Conservation (phyloP, 1,140 invertebrate genomes). For the Bombus haemorrhoidalis region DNA sequence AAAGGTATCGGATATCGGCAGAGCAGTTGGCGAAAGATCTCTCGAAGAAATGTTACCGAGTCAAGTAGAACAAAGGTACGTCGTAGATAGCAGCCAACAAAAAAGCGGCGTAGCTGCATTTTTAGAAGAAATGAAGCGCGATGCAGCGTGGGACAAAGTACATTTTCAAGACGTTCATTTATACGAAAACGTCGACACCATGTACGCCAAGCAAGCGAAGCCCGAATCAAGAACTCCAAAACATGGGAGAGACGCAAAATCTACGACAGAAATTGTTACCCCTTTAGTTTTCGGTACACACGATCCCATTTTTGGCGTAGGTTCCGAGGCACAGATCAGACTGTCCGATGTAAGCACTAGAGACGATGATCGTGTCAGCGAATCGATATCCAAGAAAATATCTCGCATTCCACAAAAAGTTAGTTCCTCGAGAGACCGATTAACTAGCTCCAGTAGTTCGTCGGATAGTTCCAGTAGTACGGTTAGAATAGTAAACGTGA, state of each 20-base stretch:
- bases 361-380: conserved; percentile 26
- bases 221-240: not conserved
- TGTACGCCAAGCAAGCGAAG: not conserved
- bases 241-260: not conserved
- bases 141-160: not conserved
- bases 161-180: not conserved
- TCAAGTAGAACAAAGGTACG: not conserved
- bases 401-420: conserved; percentile 78
- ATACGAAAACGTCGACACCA: not conserved
- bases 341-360: not conserved
- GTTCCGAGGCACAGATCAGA: conserved; percentile 1
- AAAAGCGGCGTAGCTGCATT: not conserved
- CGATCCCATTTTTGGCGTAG: not conserved
- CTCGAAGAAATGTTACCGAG: not conserved
- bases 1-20: conserved; percentile 26
- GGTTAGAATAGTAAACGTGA: conserved; percentile 70
- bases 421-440: conserved; percentile 60
- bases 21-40: conserved; percentile 16
- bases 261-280: not conserved
- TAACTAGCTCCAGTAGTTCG: conserved; percentile 34
- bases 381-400: conserved; percentile 57
- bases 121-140: conserved; percentile 1
- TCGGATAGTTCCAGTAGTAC: conserved; percentile 58
- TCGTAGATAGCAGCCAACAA: not conserved
- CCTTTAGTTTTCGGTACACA: too few relatives aligned